A percentile compares a stretch with the other conserved stretches of the same genome.
Conservation (phyloP, 30 jellyfish, hydroid and myxozoan genomes). For the Hydractinia echinata region DNA sequence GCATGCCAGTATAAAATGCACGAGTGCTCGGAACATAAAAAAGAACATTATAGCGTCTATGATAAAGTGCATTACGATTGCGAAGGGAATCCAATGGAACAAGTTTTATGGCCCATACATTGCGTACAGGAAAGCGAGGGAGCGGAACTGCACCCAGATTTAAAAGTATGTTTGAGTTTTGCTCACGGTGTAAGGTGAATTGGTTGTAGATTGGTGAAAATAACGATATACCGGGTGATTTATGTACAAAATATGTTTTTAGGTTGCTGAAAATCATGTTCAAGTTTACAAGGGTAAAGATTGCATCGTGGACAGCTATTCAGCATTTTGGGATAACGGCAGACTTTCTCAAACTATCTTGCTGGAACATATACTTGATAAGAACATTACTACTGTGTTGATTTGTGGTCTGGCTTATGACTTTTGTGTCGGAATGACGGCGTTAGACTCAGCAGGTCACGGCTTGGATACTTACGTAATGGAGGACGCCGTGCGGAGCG, state of each 20-base stretch:
- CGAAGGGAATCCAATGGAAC: slow-evolving; percentile 59
- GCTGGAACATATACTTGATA: slow-evolving; percentile 44
- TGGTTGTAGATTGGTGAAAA: too few relatives aligned
- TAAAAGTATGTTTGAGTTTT: slow-evolving; percentile 47
- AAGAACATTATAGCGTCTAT: slow-evolving; percentile 49
- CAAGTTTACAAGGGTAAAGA: slow-evolving; percentile 57
- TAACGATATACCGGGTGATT: too few relatives aligned
- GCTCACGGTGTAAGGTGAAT: background rate
- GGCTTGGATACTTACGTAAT: slow-evolving; percentile 76
- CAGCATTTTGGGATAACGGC: slow-evolving; percentile 98
- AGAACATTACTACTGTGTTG: slow-evolving; percentile 41
- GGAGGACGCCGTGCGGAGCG: slow-evolving; percentile 82
- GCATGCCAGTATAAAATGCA: slow-evolving; percentile 67
- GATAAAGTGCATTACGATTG: slow-evolving; percentile 52
- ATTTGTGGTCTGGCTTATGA: slow-evolving; percentile 92
- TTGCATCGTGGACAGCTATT: slow-evolving; percentile 68
- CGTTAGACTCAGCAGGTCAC: slow-evolving; percentile 82
- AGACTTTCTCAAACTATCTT: slow-evolving; percentile 58
- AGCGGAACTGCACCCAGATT: slow-evolving; percentile 78
- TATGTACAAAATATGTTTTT: background rate
- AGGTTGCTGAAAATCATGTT: slow-evolving; percentile 26
- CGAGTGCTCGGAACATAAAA: slow-evolving; percentile 32
- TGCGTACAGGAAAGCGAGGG: slow-evolving; percentile 90
- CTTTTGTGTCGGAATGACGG: slow-evolving; percentile 72
- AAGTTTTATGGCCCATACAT: slow-evolving; percentile 91